These are phyloP conservation scores for Stenurella melanura DNA, from an alignment of 2,888 invertebrate genomes.

Conservation along the genomic window DNA sequence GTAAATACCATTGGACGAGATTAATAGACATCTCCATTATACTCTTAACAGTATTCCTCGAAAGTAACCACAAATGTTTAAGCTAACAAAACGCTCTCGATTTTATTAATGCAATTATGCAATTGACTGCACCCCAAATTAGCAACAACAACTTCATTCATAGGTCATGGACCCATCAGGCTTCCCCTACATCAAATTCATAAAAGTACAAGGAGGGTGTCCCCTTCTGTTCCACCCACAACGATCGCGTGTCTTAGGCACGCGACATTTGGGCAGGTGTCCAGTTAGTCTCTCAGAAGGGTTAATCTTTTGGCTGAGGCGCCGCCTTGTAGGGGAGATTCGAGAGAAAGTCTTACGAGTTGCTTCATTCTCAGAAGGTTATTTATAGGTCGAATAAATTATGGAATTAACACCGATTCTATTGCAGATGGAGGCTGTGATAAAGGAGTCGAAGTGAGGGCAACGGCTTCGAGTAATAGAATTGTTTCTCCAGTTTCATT, in stretches of 20 bases:
- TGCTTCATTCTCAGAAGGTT: constrained; percentile 11
- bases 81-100: constrained; percentile 11
- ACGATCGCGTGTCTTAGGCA: constrained; percentile 50
- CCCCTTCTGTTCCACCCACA: constrained; percentile 45
- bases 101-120: constrained; percentile 16
- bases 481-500: background rate
- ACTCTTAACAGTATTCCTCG: background rate
- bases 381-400: constrained; percentile 19
- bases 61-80: constrained; percentile 1
- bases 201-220: constrained; percentile 41
- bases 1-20: background rate
- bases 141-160: constrained; percentile 10
- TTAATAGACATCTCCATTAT: background rate
- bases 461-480: background rate
- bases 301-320: constrained; percentile 46
- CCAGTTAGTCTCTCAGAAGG: constrained; percentile 47
- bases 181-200: constrained; percentile 46
- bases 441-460: constrained; percentile 2
- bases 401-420: background rate
- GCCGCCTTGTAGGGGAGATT: constrained; percentile 16
- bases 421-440: background rate
- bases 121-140: constrained; percentile 31
- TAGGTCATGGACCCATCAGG: constrained; percentile 38
- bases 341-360: background rate
- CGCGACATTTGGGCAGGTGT: constrained; percentile 52